phyloP scores from a whole-genome alignment of 2,888 invertebrate species.

The Choristoneura rosaceana region DNA sequence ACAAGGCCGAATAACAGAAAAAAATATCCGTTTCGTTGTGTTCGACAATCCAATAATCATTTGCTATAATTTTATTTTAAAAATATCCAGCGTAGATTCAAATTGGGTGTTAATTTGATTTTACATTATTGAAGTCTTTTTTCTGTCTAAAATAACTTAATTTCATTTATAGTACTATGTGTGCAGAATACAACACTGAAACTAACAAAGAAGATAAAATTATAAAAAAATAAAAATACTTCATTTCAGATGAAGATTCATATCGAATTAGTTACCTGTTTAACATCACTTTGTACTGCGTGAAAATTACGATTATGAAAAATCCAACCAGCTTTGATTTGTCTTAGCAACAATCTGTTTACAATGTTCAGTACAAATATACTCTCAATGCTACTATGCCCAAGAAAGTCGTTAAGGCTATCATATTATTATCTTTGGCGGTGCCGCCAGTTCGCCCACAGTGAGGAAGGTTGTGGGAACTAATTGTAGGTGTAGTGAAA shows the following conservation, averaged over 20 bases:
- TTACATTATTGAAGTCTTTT: too few species aligned
- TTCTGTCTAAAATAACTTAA: too few species aligned
- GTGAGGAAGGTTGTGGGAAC: constrained; percentile 28
- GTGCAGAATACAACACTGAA: too few species aligned
- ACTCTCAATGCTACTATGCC: constrained; percentile 26
- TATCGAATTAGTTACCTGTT: too few species aligned
- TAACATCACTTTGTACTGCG: too few species aligned
- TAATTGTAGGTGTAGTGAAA: constrained; percentile 9
- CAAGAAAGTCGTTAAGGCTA: constrained; percentile 20
- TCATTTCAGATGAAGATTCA: too few species aligned
- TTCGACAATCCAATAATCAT: neutral
- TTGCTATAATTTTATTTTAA: neutral
- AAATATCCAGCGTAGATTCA: too few species aligned
- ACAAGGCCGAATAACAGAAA: constrained; percentile 21
- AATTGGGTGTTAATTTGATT: too few species aligned
- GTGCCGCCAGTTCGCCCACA: constrained; percentile 15
- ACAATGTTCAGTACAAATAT: constrained; percentile 14
- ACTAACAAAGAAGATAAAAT: too few species aligned
- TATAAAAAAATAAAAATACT: too few species aligned
- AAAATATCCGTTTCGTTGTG: neutral
- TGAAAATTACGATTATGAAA: neutral
- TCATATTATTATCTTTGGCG: constrained; percentile 25
- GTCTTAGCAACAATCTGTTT: neutral
- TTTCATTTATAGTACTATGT: too few species aligned
- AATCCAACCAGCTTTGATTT: neutral